A percentile compares a stretch with the other conserved stretches of the same genome.
These are phyloP conservation scores for Bombus ignitus DNA, from an alignment of 1,140 invertebrate species.

Conservation along the genomic window DNA sequence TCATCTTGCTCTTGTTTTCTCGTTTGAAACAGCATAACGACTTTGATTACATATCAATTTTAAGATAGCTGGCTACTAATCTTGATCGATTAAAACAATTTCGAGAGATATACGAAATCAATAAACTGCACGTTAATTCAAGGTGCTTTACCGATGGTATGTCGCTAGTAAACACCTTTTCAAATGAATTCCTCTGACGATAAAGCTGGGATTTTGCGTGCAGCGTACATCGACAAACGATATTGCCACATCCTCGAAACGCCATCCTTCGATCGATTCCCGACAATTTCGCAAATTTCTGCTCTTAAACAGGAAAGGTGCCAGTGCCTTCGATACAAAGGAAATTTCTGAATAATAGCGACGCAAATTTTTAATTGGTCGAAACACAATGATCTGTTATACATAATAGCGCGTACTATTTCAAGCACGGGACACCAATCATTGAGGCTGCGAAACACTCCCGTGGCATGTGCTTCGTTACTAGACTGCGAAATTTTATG, in stretches of 20 bases:
- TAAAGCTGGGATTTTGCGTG: slow-evolving; percentile 6
- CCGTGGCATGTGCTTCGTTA: not conserved
- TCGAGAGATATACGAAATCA: not conserved
- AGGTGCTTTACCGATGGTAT: not conserved
- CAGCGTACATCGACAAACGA: not conserved
- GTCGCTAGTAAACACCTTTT: not conserved
- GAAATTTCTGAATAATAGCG: no score
- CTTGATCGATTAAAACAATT: not conserved
- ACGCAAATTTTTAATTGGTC: not conserved
- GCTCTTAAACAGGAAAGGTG: no score
- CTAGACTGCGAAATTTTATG: not conserved
- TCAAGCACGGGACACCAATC: not conserved
- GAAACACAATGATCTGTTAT: not conserved
- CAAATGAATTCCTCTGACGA: not conserved
- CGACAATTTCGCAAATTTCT: not conserved
- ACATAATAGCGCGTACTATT: not conserved
- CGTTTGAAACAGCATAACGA: not conserved
- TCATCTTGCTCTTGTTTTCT: not conserved
- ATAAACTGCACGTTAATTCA: not conserved
- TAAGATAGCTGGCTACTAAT: not conserved
- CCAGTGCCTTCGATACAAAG: no score
- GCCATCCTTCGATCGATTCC: not conserved
- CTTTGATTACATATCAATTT: slow-evolving; percentile 4
- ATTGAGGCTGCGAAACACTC: not conserved
- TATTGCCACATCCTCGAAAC: not conserved